A percentile compares a stretch with the other conserved stretches of the same genome.
Evolutionary conservation across 1,140 invertebrate species (phyloP).

Genomic region (Megalonaias nervosa): DNA sequence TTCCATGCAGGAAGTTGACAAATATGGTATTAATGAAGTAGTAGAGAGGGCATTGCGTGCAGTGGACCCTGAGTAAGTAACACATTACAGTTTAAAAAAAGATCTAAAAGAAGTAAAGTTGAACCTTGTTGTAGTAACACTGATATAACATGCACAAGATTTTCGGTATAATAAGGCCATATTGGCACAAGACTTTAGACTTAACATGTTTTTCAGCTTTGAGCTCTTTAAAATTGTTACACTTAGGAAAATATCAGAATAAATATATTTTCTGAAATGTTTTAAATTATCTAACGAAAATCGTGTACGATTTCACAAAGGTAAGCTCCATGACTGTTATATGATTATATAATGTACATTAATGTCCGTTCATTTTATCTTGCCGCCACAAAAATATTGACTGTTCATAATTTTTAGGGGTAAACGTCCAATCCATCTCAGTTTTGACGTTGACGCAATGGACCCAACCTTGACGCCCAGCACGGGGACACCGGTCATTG

Average conservation of each 20-base stretch:
- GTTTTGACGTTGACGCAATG: conserved; percentile 93
- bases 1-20: conserved; percentile 87
- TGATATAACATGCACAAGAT: neutral
- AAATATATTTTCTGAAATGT: neutral
- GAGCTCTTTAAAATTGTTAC: neutral
- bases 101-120: too few species aligned
- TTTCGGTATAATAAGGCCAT: too few species aligned
- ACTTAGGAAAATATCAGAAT: neutral
- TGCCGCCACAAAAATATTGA: neutral
- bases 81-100: neutral
- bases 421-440: conserved; percentile 86
- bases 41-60: conserved; percentile 74
- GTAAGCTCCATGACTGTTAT: neutral
- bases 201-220: too few species aligned
- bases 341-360: neutral
- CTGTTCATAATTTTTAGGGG: conserved; percentile 65
- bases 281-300: neutral
- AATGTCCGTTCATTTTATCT: neutral
- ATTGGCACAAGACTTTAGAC: too few species aligned
- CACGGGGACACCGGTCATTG: conserved; percentile 88
- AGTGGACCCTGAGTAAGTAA: conserved; percentile 64
- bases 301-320: neutral
- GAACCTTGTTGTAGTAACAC: neutral
- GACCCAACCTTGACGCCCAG: conserved; percentile 88
- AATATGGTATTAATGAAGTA: conserved; percentile 82